Conservation (phyloP, 2,113 vertebrate species). For the Xiphophorus maculatus region DNA sequence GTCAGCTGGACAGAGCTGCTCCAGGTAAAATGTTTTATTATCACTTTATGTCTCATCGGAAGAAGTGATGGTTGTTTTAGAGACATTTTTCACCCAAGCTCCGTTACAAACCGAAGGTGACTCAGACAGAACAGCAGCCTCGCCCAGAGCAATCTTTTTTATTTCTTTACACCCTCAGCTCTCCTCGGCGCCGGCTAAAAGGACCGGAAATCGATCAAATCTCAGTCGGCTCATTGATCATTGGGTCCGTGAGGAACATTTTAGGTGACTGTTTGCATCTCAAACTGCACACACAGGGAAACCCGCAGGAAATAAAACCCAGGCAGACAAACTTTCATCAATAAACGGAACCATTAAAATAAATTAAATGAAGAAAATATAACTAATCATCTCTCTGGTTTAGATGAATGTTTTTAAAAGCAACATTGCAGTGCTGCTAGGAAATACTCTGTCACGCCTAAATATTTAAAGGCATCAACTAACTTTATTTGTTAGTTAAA, state of each 20-base stretch:
- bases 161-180: not conserved
- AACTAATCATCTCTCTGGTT: no score
- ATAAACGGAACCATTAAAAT: no score
- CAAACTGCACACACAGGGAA: not conserved
- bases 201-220: constrained; percentile 22
- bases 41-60: not conserved
- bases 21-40: not conserved
- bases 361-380: no score
- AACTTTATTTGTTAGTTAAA: no score
- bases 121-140: not conserved
- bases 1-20: no score
- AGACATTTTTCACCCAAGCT: not conserved
- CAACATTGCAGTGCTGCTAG: no score
- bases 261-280: constrained; percentile 27
- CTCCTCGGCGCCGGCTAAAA: not conserved
- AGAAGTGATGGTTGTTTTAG: not conserved
- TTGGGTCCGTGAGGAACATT: constrained; percentile 5
- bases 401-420: no score
- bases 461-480: no score
- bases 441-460: no score
- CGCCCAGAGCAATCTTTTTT: not conserved
- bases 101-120: not conserved
- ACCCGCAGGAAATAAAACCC: not conserved
- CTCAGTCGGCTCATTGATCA: constrained; percentile 31
- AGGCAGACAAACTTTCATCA: not conserved